A percentile compares a stretch with the other conserved stretches of the same genome.
Evolutionary conservation across 2,113 vertebrate species (phyloP).

Genomic region (Picathartes gymnocephalus): DNA sequence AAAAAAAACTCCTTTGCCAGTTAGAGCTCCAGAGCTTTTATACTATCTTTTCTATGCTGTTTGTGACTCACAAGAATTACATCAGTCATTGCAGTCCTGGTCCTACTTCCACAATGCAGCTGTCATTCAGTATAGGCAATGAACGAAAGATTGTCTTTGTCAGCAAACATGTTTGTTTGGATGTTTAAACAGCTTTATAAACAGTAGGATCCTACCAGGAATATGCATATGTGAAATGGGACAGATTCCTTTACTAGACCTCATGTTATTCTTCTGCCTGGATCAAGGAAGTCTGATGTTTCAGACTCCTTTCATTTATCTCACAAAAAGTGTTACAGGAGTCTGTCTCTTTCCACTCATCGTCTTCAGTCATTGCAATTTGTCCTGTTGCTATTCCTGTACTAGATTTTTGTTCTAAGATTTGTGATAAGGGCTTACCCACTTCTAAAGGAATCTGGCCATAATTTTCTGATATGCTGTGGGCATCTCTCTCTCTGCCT

Average conservation of each 20-base stretch:
- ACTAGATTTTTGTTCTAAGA: neutral
- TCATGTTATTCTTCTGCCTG: neutral
- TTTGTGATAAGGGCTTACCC: neutral
- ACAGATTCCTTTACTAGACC: neutral
- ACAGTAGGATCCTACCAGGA: neutral
- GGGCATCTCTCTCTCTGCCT: neutral
- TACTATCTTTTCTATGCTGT: neutral
- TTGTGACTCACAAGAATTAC: neutral
- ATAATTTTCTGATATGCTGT: neutral
- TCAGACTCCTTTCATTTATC: neutral
- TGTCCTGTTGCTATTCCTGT: neutral
- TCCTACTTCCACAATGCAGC: neutral
- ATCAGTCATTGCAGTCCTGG: neutral
- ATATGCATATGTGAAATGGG: neutral
- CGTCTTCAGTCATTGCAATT: neutral
- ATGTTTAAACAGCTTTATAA: neutral
- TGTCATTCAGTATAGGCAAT: neutral
- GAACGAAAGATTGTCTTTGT: neutral
- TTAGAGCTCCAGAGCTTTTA: neutral
- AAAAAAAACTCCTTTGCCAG: neutral
- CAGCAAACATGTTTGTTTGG: neutral
- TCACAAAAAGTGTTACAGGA: neutral
- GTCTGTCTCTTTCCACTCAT: neutral
- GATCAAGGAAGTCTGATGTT: neutral
- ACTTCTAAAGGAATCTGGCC: neutral